Conservation (phyloP, 1,140 invertebrate genomes). For the Polypedilum pembai region DNA sequence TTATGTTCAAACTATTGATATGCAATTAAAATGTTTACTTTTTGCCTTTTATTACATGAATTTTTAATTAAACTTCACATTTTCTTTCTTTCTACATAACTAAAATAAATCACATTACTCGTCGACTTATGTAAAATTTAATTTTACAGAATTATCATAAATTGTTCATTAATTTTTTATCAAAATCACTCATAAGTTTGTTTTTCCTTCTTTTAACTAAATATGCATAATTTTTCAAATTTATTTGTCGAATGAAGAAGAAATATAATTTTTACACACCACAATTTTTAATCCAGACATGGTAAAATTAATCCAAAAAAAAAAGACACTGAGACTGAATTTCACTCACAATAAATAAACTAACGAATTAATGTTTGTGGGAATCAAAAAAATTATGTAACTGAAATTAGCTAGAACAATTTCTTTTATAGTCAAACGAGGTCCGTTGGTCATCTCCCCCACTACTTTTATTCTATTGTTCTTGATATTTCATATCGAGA, state of each 20-base stretch:
- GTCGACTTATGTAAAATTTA: neutral
- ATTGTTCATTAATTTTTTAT: neutral
- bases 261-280: conserved; percentile 7
- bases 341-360: neutral
- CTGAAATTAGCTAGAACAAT: conserved; percentile 13
- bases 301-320: neutral
- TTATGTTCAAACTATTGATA: too few species aligned
- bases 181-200: neutral
- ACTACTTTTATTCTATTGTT: neutral
- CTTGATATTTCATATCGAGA: neutral
- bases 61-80: too few species aligned
- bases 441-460: neutral
- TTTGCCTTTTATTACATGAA: too few species aligned
- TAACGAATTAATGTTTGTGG: neutral
- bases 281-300: conserved; percentile 21
- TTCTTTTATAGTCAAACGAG: neutral
- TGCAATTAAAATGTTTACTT: too few species aligned
- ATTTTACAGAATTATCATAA: neutral
- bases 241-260: neutral
- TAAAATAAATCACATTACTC: neutral
- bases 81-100: too few species aligned
- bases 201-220: neutral
- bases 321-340: neutral
- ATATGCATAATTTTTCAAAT: neutral
- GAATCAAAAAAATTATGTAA: neutral